Evolutionary conservation across 2,113 vertebrate genomes (phyloP).

Genomic region (Eleginops maclovinus): DNA sequence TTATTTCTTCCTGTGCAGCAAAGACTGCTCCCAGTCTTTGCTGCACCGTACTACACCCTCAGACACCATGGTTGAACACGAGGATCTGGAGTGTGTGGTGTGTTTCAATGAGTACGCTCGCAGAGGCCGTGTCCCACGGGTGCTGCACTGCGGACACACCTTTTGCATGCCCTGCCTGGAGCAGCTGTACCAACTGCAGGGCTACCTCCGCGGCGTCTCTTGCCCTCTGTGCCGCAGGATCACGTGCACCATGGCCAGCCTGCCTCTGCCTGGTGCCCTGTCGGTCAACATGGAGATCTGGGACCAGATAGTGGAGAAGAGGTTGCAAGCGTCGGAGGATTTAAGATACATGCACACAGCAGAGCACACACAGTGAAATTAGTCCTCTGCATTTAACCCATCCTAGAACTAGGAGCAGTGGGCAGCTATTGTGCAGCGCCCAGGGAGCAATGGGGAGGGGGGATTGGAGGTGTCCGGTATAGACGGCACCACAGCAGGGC

Average conservation of each 20-base stretch:
- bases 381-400: no score
- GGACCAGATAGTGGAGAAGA: slow-evolving; percentile 41
- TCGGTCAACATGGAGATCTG: slow-evolving; percentile 69
- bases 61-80: background rate
- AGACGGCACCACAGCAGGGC: no score
- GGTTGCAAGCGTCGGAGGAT: rapidly evolving
- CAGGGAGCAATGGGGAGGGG: no score
- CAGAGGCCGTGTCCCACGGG: slow-evolving; percentile 36
- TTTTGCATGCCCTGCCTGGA: slow-evolving; percentile 72
- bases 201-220: background rate
- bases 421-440: no score
- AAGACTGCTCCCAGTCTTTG: background rate
- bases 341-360: background rate
- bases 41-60: background rate
- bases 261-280: slow-evolving; percentile 37
- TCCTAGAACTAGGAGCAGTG: no score
- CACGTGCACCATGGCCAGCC: slow-evolving; percentile 51
- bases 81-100: slow-evolving; percentile 57
- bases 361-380: no score
- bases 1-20: background rate
- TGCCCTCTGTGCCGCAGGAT: slow-evolving; percentile 75
- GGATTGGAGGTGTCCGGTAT: no score
- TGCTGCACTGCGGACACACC: slow-evolving; percentile 72
- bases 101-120: slow-evolving; percentile 56
- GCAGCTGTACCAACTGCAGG: background rate